Base-by-base conservation (phyloP, 2,113 vertebrate genomes). In the Anas platyrhynchos region DNA sequence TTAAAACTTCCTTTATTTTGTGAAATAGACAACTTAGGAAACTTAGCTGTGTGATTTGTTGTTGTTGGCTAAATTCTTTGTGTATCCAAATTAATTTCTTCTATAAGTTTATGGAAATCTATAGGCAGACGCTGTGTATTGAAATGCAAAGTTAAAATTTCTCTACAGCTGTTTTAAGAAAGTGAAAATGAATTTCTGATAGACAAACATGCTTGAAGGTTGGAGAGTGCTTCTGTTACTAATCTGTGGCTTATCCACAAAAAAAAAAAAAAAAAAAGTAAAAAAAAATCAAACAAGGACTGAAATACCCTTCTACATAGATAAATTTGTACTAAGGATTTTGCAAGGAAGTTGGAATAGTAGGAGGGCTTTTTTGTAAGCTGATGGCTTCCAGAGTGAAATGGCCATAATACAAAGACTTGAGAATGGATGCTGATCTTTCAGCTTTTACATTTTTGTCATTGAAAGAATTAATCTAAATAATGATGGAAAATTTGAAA, bases 51-150 rank as follows among this genome's bases (percentile, higher is more conserved):
- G 23, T 38, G 31, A 89, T 93, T 92, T 92, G 65, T 88, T 91
- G 76, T 74, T 96, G 63, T 84, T 95, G 84, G 92, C 85, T 91
- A 78, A 88, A 93, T 92, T 80, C 16, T 73, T 58, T 79, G 13
- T 82, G 14, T 78, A 89, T 74, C 55, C 75, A 92, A 80, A 90
- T 94, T 86, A 46, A 93, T 88, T 94, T 92, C 72, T 65, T 78
- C 38, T 84, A 11, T 16, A 74, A 68, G 56, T 58, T 93, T 86
- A 41, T 61, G 34, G 75, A 94, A 95, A 84, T 48, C 13, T 84
- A 68, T 48, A 83, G 65, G 80, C 85, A 88, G 38, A 82, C 21
- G 13, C 25, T 46, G 12, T 61, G 11, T 66, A 67, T 75, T 94
- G 68, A 78, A 86, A 48, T 36, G 48, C 55, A 94, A 97, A 92